A percentile compares a stretch with the other conserved stretches of the same genome.
These are phyloP conservation scores for Agonopterix subpropinquella DNA, from an alignment of 2,888 invertebrate species.

Conservation along the genomic window DNA sequence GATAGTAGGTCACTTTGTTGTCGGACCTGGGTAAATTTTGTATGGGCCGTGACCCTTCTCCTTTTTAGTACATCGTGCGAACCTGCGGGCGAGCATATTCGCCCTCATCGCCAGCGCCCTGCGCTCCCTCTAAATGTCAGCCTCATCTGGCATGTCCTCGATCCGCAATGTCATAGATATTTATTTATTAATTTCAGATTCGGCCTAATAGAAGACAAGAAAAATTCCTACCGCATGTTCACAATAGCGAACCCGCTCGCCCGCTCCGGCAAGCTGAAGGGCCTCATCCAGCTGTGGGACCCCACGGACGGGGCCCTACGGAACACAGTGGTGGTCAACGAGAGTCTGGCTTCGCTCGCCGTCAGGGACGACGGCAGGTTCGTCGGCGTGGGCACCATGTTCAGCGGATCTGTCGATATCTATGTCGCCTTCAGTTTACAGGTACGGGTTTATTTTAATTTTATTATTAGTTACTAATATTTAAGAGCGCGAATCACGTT, in stretches of 20 bases:
- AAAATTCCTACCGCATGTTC: constrained; percentile 80
- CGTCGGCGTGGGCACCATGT: constrained; percentile 95
- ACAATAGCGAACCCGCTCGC: constrained; percentile 88
- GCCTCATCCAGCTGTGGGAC: constrained; percentile 87
- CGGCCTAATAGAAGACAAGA: constrained; percentile 82
- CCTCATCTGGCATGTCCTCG: too few relatives aligned
- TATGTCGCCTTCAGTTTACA: constrained; percentile 94
- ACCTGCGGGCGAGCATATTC: too few relatives aligned
- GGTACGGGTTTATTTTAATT: constrained; percentile 50
- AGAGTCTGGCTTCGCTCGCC: constrained; percentile 88
- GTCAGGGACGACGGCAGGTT: constrained; percentile 95
- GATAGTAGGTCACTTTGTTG: too few relatives aligned
- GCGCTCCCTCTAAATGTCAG: too few relatives aligned
- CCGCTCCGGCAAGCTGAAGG: constrained; percentile 81
- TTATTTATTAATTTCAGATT: constrained; percentile 64
- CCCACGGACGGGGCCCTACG: constrained; percentile 69
- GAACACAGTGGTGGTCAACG: constrained; percentile 78
- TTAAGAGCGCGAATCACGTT: too few relatives aligned
- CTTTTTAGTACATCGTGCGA: too few relatives aligned
- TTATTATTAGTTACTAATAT: background rate
- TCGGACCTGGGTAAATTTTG: too few relatives aligned
- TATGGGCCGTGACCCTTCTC: too few relatives aligned
- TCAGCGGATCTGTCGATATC: constrained; percentile 92
- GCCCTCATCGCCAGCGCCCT: too few relatives aligned
- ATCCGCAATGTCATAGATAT: too few relatives aligned